Evolutionary conservation across 2,113 vertebrate genomes (phyloP), one percentile per base, ranked within the genome.

Genomic region (Bubo bubo): DNA sequence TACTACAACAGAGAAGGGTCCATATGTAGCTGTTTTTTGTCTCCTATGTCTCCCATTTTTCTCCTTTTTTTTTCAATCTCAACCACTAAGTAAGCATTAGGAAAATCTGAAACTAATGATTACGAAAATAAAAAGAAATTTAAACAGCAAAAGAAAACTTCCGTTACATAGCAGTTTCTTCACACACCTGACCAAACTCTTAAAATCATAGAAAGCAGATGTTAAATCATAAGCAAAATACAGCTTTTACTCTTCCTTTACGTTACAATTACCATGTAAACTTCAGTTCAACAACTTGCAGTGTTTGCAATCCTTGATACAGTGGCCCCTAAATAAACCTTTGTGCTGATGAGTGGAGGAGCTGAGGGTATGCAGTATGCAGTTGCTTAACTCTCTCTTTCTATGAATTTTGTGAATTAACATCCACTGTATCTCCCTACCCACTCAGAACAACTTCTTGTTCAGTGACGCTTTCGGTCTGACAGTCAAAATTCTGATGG

Each of bases 21-120:
- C 56, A 5, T 35, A 34, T 49, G 62, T 91, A 95, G 89, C 95
- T 96, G 70, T 0, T 13, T 91, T 96, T 75, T 91, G 56, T 92
- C 17, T 86, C 55, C 41, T 47, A 17, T 19, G 28, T 90, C 60
- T 89, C 60, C 47, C 21, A 41, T 20, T 74, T 63, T 67, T 41
- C 70, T 89, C 50, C 56, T 58, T 27, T 12, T 67, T 67, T 50
- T 16, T 59, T 96, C 84, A 32, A 0, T 30, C 62, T 79, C 80
- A 60, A 2, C 24, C 5, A 7, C 68, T 47, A 32, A 95, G 41
- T 35, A 43, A 90, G 60, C 6, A 1, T 12, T 85, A 32, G 49
- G 63, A 74, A 66, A 56, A 83, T 83, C 19, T 28, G 47, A 71
- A 88, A 79, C 35, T 49, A 32, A 67, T 47, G 28, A 62, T 88